Evolutionary conservation across 2,888 invertebrate species (phyloP).

Genomic region (Pherbina coryleti): DNA sequence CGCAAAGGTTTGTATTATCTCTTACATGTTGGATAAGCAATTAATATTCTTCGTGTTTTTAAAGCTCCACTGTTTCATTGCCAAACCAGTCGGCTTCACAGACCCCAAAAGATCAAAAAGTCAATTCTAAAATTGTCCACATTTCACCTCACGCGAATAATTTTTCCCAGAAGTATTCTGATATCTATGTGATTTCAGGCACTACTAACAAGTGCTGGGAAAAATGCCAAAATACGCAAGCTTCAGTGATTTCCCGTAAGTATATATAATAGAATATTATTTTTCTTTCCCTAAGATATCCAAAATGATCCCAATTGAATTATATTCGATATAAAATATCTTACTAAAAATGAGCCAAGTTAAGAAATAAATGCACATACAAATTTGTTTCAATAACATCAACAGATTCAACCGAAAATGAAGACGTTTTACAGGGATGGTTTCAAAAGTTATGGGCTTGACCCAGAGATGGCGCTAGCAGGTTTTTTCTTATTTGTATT

Average conservation of each 20-base stretch:
- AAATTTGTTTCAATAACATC: too few species aligned
- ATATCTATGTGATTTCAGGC: constrained; percentile 66
- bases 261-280: background rate
- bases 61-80: constrained; percentile 50
- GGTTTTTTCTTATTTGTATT: too few species aligned
- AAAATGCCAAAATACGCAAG: constrained; percentile 9
- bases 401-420: too few species aligned
- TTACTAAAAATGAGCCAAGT: too few species aligned
- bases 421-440: too few species aligned
- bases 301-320: too few species aligned
- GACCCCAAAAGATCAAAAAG: constrained; percentile 29
- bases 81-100: constrained; percentile 24
- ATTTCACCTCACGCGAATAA: background rate
- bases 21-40: background rate
- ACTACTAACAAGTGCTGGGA: constrained; percentile 54
- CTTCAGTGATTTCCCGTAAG: constrained; percentile 1
- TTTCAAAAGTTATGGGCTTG: too few species aligned
- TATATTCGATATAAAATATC: too few species aligned
- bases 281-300: too few species aligned
- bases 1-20: constrained; percentile 67
- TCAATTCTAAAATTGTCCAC: background rate
- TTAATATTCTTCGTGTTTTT: background rate
- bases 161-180: constrained; percentile 56
- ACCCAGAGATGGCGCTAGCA: too few species aligned
- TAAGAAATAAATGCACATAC: too few species aligned